Evolutionary conservation across 2,888 invertebrate genomes (phyloP), one percentile per base, ranked within the genome.

Genomic region (Eupithecia vulgata): DNA sequence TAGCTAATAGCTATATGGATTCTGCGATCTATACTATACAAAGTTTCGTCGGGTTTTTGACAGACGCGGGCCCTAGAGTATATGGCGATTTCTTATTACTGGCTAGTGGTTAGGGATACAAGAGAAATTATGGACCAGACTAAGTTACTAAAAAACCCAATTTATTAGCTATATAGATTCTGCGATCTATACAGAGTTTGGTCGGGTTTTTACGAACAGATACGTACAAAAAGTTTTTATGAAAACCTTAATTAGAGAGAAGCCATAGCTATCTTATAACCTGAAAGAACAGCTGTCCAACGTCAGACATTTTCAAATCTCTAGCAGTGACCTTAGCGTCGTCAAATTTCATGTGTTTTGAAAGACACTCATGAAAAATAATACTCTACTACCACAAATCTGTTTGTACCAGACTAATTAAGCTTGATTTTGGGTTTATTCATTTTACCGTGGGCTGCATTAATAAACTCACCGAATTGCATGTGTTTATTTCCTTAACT

Each of bases 401-500:
- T 21, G 13, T 25, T 12, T 57, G 5, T 45, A 17, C 6, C 57
- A 52, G 12, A 10, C 12, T 5, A 52, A 21, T 21, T 21, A 10
- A 25, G 13, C 57, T 25, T 57, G 12, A 25, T 57, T 57, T 57
- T 48, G 12, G 25, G 12, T 5, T 10, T 37, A 10, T 30, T 59
- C 30, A 34, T 61, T 34, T 15, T 8, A 61, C 17, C 7, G 25
- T 34, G 8, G 34, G 17, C 30, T 34, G 0, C 37, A 35, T 17
- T 34, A 21, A 17, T n/a, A 7, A 71, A 93, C 97, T 97, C 94
- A 99, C 99, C 88, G 99, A 98, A 95, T 99, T 99, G 90, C 98
- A 97, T 81, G 99, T 98, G 95, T 99, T 99, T 89, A 99, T 99
- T 89, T 99, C 99, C 81, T 98, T 97, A 82, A 98, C 97, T 76